Base-by-base conservation (phyloP, 2,888 invertebrate species). In the Agriopis marginaria region DNA sequence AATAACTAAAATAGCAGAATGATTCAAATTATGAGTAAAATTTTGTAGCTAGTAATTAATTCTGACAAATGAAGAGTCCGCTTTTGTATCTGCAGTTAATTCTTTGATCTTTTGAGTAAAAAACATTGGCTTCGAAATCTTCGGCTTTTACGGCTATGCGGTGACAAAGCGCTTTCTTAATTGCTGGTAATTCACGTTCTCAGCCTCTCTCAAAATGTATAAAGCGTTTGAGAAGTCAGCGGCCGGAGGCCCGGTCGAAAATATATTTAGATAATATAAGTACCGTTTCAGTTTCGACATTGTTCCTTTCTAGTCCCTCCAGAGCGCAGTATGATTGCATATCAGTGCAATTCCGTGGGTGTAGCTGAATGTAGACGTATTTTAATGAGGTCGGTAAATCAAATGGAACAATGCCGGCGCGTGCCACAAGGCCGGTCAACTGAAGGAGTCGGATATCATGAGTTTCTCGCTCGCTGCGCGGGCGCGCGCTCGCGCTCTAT, bases 351-450 rank as follows among this genome's bases (percentile, higher is more conserved):
- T 76, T 74, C 75, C 75, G 79, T 81, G 77, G 80, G 82, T 80
- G 81, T 77, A 79, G 72, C 75, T 79, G 72, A 80, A 80, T 80
- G 80, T 83, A 82, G 81, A 82, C 79, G 79, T 84, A 83, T 81
- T 84, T 81, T 81, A 89, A 89, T 88, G 84, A 87, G 82, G 79
- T 81, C 84, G 80, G 84, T 90, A 90, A 89, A 91, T 91, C 89
- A 87, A 89, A 86, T 85, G 84, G 78, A 84, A 84, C 84, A 85
- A 82, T 84, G 79, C 78, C 79, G 92, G 91, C 93, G 92, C 93
- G 93, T 94, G 93, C 93, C 93, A 81, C 93, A 92, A 93, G 93
- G 93, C 89, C 93, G 90, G 86, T 85, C 86, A 83, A 84, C 85
- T 86, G 86, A 82, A 86, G 90, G 85, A 88, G 85, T 87, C 86